A percentile compares a stretch with the other conserved stretches of the same genome.
phyloP scores from a whole-genome alignment of 2,888 invertebrate genomes.

The Sesia bembeciformis region DNA sequence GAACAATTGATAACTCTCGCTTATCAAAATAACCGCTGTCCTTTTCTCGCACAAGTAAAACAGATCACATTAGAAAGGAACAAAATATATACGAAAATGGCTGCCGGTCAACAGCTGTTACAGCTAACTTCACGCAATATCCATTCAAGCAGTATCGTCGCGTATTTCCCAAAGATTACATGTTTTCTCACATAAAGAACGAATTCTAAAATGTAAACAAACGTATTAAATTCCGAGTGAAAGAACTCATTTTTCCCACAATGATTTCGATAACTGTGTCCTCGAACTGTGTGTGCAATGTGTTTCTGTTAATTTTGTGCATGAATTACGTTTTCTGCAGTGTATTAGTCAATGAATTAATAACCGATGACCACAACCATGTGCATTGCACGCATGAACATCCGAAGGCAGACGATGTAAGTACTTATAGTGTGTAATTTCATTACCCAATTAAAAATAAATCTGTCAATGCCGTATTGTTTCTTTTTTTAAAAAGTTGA shows the following conservation, averaged over 20 bases:
- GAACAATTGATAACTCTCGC: too few relatives aligned
- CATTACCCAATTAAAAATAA: background rate
- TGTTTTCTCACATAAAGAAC: background rate
- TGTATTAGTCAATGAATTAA: conserved; percentile 27
- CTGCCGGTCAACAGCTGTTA: too few relatives aligned
- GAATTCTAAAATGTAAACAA: conserved; percentile 53
- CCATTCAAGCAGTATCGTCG: background rate
- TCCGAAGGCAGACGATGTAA: conserved; percentile 80
- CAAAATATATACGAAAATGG: too few relatives aligned
- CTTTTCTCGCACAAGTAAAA: too few relatives aligned
- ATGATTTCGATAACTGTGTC: conserved; percentile 27
- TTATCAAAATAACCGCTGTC: too few relatives aligned
- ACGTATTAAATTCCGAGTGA: conserved; percentile 28
- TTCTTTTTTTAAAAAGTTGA: too few relatives aligned
- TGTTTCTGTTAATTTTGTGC: conserved; percentile 21
- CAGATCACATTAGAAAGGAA: too few relatives aligned
- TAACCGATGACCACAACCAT: conserved; percentile 31
- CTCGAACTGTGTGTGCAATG: conserved; percentile 21
- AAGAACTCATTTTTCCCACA: conserved; percentile 13
- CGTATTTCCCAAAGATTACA: background rate
- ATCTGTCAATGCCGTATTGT: too few relatives aligned
- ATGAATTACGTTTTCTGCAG: conserved; percentile 24
- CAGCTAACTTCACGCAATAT: too few relatives aligned
- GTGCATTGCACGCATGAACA: conserved; percentile 78
- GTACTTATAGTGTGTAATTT: conserved; percentile 16